Conservation (phyloP, 1,140 invertebrate species). For the Drosophila ambigua region DNA sequence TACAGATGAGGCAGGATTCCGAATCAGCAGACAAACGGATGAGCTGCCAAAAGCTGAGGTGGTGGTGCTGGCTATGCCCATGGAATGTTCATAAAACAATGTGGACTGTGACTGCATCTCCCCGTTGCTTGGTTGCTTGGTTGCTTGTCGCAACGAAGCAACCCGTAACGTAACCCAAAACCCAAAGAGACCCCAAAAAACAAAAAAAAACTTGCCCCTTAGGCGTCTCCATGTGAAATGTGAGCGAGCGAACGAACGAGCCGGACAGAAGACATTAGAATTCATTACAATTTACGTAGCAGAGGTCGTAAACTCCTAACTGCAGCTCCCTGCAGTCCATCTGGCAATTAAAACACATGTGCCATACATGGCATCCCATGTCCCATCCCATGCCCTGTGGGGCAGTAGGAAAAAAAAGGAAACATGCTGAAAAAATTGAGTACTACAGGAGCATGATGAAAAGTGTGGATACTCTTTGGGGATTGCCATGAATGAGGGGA, state of each 20-base stretch:
- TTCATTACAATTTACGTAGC: conserved; percentile 74
- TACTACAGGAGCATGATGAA: too few species aligned
- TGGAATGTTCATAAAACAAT: conserved; percentile 62
- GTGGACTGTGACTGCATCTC: conserved; percentile 13
- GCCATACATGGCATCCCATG: conserved; percentile 19
- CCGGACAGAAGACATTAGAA: conserved; percentile 61
- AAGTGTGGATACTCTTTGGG: too few species aligned
- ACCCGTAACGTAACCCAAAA: conserved; percentile 1
- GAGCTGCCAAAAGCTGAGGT: too few species aligned
- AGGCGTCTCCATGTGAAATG: conserved; percentile 24
- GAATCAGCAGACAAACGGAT: too few species aligned
- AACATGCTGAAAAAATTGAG: conserved; percentile 7
- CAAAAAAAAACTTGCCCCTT: conserved; percentile 65
- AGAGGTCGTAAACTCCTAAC: conserved; percentile 54
- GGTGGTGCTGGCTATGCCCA: neutral
- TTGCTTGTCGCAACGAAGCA: too few species aligned
- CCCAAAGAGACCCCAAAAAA: conserved; percentile 7
- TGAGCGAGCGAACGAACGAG: neutral
- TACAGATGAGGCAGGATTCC: too few species aligned
- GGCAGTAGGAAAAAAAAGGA: neutral
- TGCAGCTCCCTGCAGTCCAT: conserved; percentile 38
- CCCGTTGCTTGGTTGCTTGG: too few species aligned
- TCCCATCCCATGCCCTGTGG: too few species aligned
- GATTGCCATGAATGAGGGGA: too few species aligned
- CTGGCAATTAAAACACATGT: conserved; percentile 68